Conservation (phyloP, 2,888 invertebrate genomes). For the Dioctria rufipes region DNA sequence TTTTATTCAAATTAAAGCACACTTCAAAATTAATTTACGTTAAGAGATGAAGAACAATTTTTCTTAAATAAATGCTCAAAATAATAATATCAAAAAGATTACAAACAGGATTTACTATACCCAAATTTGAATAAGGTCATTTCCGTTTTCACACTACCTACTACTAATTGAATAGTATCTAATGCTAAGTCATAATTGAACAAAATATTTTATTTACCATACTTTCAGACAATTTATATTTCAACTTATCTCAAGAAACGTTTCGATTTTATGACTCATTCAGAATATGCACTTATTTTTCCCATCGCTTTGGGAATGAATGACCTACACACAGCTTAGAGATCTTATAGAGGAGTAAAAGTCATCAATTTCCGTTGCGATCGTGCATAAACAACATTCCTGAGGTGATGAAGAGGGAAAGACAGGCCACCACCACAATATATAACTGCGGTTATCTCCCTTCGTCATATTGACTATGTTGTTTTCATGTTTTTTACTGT, state of each 20-base stretch:
- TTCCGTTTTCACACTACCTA: slow-evolving; percentile 12
- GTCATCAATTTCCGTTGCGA: slow-evolving; percentile 47
- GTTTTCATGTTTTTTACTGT: slow-evolving; percentile 24
- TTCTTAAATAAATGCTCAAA: too few relatives aligned
- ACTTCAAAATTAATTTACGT: too few relatives aligned
- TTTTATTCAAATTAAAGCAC: too few relatives aligned
- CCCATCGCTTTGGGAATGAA: slow-evolving; percentile 40
- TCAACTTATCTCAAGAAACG: slow-evolving; percentile 31
- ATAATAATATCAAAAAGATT: too few relatives aligned
- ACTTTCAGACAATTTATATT: slow-evolving; percentile 19
- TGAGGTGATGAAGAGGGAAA: slow-evolving; percentile 18
- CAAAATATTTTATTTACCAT: neutral
- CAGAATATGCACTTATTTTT: slow-evolving; percentile 38
- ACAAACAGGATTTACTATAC: too few relatives aligned
- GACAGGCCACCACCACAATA: neutral
- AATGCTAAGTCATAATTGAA: neutral
- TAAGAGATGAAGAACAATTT: too few relatives aligned
- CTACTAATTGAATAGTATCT: neutral
- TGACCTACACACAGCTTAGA: slow-evolving; percentile 34
- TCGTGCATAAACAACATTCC: slow-evolving; percentile 51
- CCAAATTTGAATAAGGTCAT: slow-evolving; percentile 9
- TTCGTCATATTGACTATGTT: neutral
- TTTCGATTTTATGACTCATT: slow-evolving; percentile 46
- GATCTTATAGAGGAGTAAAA: slow-evolving; percentile 43
- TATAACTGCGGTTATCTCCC: neutral